These are phyloP conservation scores for Xestia ashworthii DNA, from an alignment of 2,888 invertebrate species.

Conservation along the genomic window DNA sequence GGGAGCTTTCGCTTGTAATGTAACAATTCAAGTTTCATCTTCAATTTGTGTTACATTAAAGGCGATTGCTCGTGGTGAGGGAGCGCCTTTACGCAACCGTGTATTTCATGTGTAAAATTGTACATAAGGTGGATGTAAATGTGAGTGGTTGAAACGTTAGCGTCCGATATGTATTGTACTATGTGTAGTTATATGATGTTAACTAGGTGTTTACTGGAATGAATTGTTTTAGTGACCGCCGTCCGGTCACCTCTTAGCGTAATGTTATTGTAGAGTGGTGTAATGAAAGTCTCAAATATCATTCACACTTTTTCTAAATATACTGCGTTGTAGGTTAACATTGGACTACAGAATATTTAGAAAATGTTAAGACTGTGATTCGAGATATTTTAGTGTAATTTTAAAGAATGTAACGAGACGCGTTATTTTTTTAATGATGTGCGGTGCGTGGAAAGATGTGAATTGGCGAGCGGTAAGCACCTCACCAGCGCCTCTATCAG, in stretches of 20 bases:
- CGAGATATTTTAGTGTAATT: conserved; percentile 5
- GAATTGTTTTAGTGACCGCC: neutral
- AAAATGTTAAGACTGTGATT: neutral
- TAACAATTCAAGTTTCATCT: neutral
- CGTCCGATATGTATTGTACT: conserved; percentile 29
- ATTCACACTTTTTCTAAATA: conserved; percentile 8
- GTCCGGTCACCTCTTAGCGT: conserved; percentile 23
- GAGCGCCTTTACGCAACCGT: neutral
- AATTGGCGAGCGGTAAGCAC: neutral
- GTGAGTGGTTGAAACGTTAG: conserved; percentile 22
- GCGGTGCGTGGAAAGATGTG: conserved; percentile 9
- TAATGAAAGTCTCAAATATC: neutral
- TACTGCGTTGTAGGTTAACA: neutral
- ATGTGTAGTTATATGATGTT: conserved; percentile 15
- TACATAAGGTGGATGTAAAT: conserved; percentile 30
- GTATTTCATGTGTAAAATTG: conserved; percentile 27
- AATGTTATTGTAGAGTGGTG: neutral
- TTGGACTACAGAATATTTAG: conserved; percentile 22
- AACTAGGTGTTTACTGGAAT: conserved; percentile 15
- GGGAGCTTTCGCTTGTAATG: neutral
- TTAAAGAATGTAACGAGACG: conserved; percentile 1
- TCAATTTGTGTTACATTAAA: neutral
- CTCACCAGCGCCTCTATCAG: neutral
- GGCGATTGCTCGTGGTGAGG: neutral
- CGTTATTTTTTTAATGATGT: conserved; percentile 6